Conservation (phyloP, 2,113 vertebrate species). For the Rissa tridactyla region DNA sequence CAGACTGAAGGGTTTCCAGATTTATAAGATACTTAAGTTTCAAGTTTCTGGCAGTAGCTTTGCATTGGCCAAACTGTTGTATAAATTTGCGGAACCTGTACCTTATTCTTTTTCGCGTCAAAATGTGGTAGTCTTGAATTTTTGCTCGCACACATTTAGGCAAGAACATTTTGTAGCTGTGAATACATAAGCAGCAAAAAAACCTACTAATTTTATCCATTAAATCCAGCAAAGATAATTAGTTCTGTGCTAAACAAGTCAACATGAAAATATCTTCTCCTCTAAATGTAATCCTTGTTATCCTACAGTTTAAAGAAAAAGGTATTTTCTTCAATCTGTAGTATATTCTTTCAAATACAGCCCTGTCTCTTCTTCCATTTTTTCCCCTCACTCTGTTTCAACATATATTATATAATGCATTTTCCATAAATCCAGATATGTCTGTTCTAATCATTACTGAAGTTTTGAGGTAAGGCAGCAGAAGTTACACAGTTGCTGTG, state of each 20-base stretch:
- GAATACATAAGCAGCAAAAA: conserved; percentile 41
- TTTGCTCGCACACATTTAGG: conserved; percentile 85
- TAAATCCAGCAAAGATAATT: conserved; percentile 6
- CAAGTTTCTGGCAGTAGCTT: conserved; percentile 87
- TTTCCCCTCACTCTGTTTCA: not conserved
- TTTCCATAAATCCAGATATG: not conserved
- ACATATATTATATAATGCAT: not conserved
- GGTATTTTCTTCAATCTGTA: not conserved
- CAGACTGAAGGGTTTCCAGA: conserved; percentile 89
- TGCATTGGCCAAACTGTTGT: conserved; percentile 91
- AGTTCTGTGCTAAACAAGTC: not conserved
- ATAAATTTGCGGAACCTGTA: conserved; percentile 94
- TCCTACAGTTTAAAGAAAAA: no score
- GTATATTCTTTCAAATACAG: not conserved
- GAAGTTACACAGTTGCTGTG: not conserved
- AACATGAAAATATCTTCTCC: not conserved
- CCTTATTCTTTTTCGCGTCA: conserved; percentile 94
- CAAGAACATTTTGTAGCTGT: conserved; percentile 94
- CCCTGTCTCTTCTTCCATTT: not conserved
- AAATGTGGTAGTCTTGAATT: conserved; percentile 92
- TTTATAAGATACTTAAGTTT: conserved; percentile 97
- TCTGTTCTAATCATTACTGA: not conserved
- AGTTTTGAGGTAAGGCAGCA: not conserved
- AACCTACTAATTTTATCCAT: not conserved
- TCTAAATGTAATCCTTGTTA: not conserved